Base-by-base conservation (phyloP, 2,797 vertebrate species). In the Acipenser oxyrinchus region DNA sequence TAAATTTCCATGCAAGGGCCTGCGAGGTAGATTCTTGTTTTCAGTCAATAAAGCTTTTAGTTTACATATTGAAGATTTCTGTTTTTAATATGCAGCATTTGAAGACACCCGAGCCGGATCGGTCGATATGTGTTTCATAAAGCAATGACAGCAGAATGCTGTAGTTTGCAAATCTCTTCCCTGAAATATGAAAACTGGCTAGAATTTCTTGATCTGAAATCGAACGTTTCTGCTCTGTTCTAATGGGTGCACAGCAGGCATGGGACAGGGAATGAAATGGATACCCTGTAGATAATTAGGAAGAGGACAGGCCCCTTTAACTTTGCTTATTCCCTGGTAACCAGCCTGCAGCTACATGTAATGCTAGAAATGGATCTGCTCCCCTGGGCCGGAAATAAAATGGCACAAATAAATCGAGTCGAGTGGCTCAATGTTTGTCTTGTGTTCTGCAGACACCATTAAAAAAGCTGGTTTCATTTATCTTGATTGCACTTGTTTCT, bases 41-140 rank as follows among this genome's bases (percentile, higher is more conserved):
- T 73, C 75, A 62, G 73, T 79, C 81, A 74, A 79, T 79, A 78
- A 87, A 87, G 84, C 85, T 87, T 89, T 88, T 87, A 86, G 83
- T 89, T 90, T 88, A 88, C 85, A 86, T 90, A 81, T 87, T 81
- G 67, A 81, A 80, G 74, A 74, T 66, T 80, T 84, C 72, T 79
- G 69, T 74, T 75, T 71, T 61, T 71, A 79, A 82, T 77, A 66
- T 81, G 83, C 78, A 73, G 58, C 77, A 70, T 83, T 69, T 70
- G 77, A 78, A 70, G 81, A 80, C 74, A 86, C 72, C 79, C 69
- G 79, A 86, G 78, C 81, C 73, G 37, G 18, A 51, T 61, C 68
- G 72, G 68, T 80, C 79, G 68, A 80, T 78, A 67, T 59, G 13
- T 74, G 73, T 75, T 74, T 65, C 70, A 70, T 73, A 70, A 68